Evolutionary conservation across 1,140 invertebrate genomes (phyloP).

Genomic region (Nephotettix cincticeps): DNA sequence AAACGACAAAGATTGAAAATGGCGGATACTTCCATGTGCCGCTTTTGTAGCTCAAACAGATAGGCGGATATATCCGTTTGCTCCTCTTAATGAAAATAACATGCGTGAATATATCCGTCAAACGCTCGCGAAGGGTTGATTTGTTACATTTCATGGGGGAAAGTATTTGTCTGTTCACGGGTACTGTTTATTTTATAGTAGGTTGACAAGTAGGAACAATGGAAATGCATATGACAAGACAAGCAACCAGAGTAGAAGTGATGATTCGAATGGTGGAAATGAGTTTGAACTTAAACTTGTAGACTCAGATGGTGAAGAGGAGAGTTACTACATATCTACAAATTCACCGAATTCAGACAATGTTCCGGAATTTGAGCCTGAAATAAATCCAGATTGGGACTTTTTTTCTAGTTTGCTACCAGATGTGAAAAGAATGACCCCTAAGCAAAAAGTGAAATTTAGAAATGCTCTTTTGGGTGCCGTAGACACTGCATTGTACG

Average conservation of each 20-base stretch:
- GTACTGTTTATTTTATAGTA: no score
- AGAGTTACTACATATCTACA: not conserved
- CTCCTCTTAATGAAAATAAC: no score
- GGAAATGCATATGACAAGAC: no score
- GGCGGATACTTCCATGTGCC: no score
- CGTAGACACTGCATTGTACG: not conserved
- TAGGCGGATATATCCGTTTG: no score
- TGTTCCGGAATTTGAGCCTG: not conserved
- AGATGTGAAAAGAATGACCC: not conserved
- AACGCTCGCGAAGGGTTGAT: no score
- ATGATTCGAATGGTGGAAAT: not conserved
- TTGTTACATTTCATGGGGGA: no score
- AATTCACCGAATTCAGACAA: not conserved
- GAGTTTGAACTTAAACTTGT: not conserved
- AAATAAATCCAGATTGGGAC: not conserved
- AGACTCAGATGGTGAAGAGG: not conserved
- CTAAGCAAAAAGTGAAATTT: not conserved
- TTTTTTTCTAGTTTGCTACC: conserved; percentile 2
- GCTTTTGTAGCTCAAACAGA: no score
- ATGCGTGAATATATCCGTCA: no score
- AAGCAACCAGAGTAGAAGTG: not conserved
- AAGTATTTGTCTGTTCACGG: no score
- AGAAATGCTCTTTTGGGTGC: not conserved
- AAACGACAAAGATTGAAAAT: no score
- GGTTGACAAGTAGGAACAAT: no score